phyloP scores from a whole-genome alignment of 2,888 invertebrate genomes.

The Trissoscelio sp. region DNA sequence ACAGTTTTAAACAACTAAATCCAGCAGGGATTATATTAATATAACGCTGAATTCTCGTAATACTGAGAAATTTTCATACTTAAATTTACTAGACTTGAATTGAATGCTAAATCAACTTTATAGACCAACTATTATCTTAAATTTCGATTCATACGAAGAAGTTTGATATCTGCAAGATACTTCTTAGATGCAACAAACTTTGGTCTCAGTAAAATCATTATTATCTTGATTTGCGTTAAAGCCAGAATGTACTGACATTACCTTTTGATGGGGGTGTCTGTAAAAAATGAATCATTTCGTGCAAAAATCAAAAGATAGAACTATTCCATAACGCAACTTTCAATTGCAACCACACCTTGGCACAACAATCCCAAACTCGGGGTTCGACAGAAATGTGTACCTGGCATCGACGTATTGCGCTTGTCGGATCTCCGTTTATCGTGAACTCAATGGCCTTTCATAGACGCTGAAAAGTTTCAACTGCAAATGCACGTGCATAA shows the following conservation, averaged over 20 bases:
- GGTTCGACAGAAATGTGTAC: constrained; percentile 38
- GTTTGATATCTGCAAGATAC: background rate
- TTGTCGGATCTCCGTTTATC: constrained; percentile 51
- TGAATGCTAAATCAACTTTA: background rate
- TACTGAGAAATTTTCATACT: background rate
- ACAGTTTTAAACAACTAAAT: too few relatives aligned
- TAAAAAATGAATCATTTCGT: too few relatives aligned
- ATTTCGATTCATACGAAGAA: constrained; percentile 1
- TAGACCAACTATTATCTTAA: background rate
- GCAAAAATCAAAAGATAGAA: constrained; percentile 15
- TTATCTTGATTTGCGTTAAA: too few relatives aligned
- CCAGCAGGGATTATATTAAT: too few relatives aligned
- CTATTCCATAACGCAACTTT: constrained; percentile 24
- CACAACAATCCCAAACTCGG: constrained; percentile 17
- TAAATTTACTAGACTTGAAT: background rate
- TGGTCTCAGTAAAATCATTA: background rate
- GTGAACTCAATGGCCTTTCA: constrained; percentile 31
- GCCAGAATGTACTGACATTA: too few relatives aligned
- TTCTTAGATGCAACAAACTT: constrained; percentile 1
- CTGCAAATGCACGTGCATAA: constrained; percentile 51
- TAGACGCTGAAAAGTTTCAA: constrained; percentile 37
- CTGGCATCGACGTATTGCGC: constrained; percentile 37
- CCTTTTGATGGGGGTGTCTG: too few relatives aligned
- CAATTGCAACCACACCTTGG: constrained; percentile 35
- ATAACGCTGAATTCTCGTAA: background rate